phyloP scores from a whole-genome alignment of 2,888 invertebrate species.

The Cephus spinipes region DNA sequence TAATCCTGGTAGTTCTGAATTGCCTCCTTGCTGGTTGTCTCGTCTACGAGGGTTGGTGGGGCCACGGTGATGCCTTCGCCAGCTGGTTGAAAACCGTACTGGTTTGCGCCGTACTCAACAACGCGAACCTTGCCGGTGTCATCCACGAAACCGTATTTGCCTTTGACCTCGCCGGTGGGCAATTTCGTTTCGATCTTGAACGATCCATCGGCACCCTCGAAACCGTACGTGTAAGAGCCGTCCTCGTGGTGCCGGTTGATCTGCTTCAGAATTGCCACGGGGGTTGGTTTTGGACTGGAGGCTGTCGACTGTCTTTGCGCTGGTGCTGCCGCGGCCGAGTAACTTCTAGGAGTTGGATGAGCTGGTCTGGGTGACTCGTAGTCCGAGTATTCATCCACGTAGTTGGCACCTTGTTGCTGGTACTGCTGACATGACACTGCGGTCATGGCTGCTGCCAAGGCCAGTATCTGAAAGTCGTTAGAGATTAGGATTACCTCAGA shows the following conservation, averaged over 20 bases:
- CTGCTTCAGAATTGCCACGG: conserved; percentile 87
- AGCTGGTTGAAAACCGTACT: conserved; percentile 87
- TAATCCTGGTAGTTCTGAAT: conserved; percentile 42
- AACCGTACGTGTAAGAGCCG: conserved; percentile 91
- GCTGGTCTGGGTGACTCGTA: conserved; percentile 54
- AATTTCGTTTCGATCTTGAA: conserved; percentile 92
- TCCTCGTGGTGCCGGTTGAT: conserved; percentile 92
- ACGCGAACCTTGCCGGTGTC: conserved; percentile 84
- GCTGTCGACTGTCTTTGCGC: conserved; percentile 65
- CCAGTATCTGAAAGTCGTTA: conserved; percentile 51
- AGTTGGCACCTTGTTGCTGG: conserved; percentile 52
- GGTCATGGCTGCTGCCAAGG: conserved; percentile 66
- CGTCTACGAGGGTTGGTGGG: conserved; percentile 67
- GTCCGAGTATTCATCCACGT: conserved; percentile 66
- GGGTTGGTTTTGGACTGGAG: conserved; percentile 69
- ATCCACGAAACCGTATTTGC: conserved; percentile 91
- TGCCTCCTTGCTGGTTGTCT: conserved; percentile 61
- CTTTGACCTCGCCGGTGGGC: conserved; percentile 85
- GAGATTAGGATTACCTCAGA: neutral
- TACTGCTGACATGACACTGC: conserved; percentile 66
- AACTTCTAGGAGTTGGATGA: conserved; percentile 65
- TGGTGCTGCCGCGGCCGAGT: conserved; percentile 66
- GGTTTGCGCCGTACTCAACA: conserved; percentile 90
- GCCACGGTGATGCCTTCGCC: conserved; percentile 88
- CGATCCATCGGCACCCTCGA: conserved; percentile 88